Evolutionary conservation across 2,888 invertebrate genomes (phyloP), one percentile per base, ranked within the genome.

Genomic region (Eupelmus urozonus): DNA sequence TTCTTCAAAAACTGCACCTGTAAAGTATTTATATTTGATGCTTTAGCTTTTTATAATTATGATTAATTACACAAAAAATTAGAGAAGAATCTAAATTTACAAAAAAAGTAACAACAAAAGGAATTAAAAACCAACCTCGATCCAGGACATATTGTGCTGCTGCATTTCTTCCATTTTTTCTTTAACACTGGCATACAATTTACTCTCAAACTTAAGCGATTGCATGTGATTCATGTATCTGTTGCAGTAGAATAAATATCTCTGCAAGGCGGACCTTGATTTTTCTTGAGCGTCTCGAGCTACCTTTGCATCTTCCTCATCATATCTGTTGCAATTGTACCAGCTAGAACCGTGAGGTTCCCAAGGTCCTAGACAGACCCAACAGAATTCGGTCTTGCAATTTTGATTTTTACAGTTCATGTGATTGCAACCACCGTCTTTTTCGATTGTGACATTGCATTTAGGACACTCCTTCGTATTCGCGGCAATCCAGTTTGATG

Each of bases 151-250:
- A 90, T 97, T 98, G 90, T 98, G 97, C 89, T 98, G 97, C 90
- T 99, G 99, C 98, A 99, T 98, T 91, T 98, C 98, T 90, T 98
- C 98, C 98, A 99, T 99, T 92, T 99, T 99, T 89, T 96, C 95
- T 90, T 98, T 97, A 78, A 98, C 96, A 79, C 96, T 96, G 7
- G 97, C 96, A 91, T 98, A 98, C 76, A 99, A 92, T 93, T 98
- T 98, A 91, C 95, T 95, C 92, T 99, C 99, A 91, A 99, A 97
- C 91, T 97, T 97, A 87, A 99, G 93, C 82, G 98, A 98, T 91
- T 98, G 98, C 97, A 98, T 97, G 91, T 99, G 99, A 91, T 99
- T 99, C 97, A 98, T 98, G 91, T 98, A 99, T 80, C 99, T 95
- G 91, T 98, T 98, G 91, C 98, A 99, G 91, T 99, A 99, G 92